phyloP scores from a whole-genome alignment of 1,140 invertebrate species.

The Aricia agestis region DNA sequence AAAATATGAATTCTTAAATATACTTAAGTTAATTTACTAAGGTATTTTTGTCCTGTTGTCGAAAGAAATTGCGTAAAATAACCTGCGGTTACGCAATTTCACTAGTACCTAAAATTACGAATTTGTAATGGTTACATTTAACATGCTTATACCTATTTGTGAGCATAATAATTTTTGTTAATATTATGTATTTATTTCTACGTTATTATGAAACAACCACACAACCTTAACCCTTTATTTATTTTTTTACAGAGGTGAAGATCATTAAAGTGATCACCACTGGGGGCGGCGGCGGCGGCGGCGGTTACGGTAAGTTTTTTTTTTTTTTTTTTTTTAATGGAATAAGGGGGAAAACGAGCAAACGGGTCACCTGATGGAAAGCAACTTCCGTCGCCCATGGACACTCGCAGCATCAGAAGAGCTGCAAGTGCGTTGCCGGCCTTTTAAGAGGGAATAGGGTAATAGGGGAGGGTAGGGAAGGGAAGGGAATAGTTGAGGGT shows the following conservation, averaged over 20 bases:
- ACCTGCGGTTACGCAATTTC: background rate
- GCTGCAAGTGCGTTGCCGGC: too few relatives aligned
- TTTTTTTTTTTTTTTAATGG: too few relatives aligned
- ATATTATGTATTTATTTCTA: background rate
- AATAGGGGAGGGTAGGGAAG: too few relatives aligned
- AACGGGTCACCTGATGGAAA: too few relatives aligned
- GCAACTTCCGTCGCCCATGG: too few relatives aligned
- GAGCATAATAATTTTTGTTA: background rate
- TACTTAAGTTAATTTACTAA: background rate
- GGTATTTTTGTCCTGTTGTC: background rate
- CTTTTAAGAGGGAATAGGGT: too few relatives aligned
- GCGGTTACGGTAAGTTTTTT: constrained; percentile 46
- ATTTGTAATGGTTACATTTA: too few relatives aligned
- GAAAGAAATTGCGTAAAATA: background rate
- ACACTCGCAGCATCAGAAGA: too few relatives aligned
- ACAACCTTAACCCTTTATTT: background rate
- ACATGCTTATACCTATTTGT: too few relatives aligned
- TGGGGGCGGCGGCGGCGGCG: constrained; percentile 46
- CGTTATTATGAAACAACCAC: background rate
- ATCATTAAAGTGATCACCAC: constrained; percentile 52
- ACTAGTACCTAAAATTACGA: background rate
- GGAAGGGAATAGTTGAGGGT: too few relatives aligned
- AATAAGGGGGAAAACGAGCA: too few relatives aligned
- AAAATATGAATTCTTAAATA: background rate
- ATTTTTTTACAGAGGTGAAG: constrained; percentile 45